Percentiles rank a stretch among this genome's conserved stretches.
These are phyloP conservation scores for Diachasma alloeum DNA, from an alignment of 1,140 invertebrate species.

Conservation along the genomic window DNA sequence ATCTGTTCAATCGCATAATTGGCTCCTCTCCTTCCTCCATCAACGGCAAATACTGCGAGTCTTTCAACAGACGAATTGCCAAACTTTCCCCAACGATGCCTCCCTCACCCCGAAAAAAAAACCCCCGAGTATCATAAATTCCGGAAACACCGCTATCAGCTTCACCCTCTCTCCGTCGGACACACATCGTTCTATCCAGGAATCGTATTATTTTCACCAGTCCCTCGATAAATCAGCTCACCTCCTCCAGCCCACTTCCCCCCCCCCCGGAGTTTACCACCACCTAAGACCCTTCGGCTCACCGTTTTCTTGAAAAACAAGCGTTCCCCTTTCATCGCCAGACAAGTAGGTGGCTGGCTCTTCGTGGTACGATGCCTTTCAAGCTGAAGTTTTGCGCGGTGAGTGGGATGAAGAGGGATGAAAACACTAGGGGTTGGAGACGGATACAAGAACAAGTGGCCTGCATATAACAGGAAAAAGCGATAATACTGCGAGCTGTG, in stretches of 20 bases:
- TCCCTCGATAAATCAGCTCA: constrained; percentile 32
- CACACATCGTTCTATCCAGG: neutral
- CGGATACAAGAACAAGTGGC: constrained; percentile 2
- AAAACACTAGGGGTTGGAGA: neutral
- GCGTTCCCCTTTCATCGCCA: constrained; percentile 28
- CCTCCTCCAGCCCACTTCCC: neutral
- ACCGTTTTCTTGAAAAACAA: constrained; percentile 16
- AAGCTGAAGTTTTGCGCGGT: constrained; percentile 12
- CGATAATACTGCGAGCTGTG: neutral
- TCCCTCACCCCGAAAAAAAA: neutral
- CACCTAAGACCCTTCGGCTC: neutral
- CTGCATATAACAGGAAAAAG: constrained; percentile 15
- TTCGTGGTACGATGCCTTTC: constrained; percentile 7
- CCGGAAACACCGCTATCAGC: neutral
- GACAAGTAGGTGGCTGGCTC: constrained; percentile 10
- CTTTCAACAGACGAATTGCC: constrained; percentile 18
- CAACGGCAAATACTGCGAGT: constrained; percentile 20
- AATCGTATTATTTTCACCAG: constrained; percentile 35
- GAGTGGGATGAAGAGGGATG: neutral
- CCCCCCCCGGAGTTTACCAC: neutral
- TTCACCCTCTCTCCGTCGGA: neutral
- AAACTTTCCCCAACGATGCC: neutral
- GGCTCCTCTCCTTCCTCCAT: neutral
- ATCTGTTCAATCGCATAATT: neutral
- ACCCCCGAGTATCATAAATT: constrained; percentile 20